A percentile compares a stretch with the other conserved stretches of the same genome.
Conservation (phyloP, 2,113 vertebrate species). For the Catharus bicknelli region DNA sequence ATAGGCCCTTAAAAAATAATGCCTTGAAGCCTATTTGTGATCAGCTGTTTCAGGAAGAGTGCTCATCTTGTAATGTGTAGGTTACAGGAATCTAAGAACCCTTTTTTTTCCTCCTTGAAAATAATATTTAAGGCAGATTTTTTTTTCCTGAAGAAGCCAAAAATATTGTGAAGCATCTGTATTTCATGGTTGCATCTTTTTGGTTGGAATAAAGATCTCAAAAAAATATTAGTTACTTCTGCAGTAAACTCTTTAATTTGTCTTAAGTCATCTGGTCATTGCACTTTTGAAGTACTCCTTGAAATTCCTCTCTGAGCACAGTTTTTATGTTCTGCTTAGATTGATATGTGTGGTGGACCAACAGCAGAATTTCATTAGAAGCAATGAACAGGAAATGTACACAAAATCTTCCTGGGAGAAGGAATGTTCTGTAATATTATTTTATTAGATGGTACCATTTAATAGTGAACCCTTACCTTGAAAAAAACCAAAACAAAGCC, state of each 20-base stretch:
- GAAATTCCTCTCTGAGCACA: background rate
- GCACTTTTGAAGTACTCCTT: background rate
- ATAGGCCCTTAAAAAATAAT: background rate
- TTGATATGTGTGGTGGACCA: background rate
- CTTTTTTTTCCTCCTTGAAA: fast-evolving
- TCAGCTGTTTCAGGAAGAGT: background rate
- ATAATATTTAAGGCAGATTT: background rate
- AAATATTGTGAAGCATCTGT: background rate
- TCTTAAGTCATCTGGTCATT: background rate
- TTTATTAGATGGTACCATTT: background rate
- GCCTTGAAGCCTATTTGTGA: background rate
- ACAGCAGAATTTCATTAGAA: background rate
- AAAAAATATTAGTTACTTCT: background rate
- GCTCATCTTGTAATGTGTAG: background rate
- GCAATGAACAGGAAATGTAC: background rate
- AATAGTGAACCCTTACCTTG: background rate
- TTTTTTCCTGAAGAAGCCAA: background rate
- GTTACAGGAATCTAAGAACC: background rate
- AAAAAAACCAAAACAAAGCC: too few species aligned
- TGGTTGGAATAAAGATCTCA: background rate
- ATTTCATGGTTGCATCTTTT: background rate
- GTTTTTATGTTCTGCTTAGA: background rate
- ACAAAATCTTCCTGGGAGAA: background rate
- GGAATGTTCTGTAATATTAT: background rate
- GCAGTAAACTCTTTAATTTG: background rate